Conservation (phyloP, 2,888 invertebrate species). For the Crepidodera aurea region DNA sequence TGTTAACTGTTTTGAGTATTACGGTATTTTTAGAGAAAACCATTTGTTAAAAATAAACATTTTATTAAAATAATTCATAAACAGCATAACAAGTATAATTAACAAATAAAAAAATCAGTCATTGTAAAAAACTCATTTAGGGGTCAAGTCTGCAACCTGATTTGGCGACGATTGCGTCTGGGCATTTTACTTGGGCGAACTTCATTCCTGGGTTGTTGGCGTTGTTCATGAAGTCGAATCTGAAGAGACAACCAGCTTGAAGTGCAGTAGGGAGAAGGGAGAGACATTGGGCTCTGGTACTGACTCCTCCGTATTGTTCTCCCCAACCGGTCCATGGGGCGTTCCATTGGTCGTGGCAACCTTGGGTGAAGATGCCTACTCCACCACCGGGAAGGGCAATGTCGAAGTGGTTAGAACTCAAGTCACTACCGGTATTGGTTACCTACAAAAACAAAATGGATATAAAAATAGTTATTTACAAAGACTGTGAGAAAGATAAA, state of each 20-base stretch:
- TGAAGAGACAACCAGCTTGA: slow-evolving; percentile 35
- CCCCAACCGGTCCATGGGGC: slow-evolving; percentile 39
- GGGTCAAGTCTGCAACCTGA: slow-evolving; percentile 7
- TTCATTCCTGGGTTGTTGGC: slow-evolving; percentile 34
- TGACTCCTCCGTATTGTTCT: slow-evolving; percentile 44
- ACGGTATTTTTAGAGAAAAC: too few relatives aligned
- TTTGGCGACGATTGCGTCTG: slow-evolving; percentile 23
- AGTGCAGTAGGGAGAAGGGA: slow-evolving; percentile 29
- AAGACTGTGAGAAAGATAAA: too few relatives aligned
- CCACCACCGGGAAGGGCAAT: slow-evolving; percentile 33
- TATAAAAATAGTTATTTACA: too few relatives aligned
- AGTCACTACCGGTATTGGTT: slow-evolving; percentile 41
- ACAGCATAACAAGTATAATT: too few relatives aligned
- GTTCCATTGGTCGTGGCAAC: slow-evolving; percentile 43
- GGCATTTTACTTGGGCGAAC: slow-evolving; percentile 40
- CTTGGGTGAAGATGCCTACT: slow-evolving; percentile 37
- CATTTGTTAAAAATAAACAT: too few relatives aligned
- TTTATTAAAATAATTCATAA: too few relatives aligned
- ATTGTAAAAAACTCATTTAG: too few relatives aligned
- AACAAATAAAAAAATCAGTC: too few relatives aligned
- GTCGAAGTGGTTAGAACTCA: slow-evolving; percentile 20
- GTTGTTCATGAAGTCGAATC: slow-evolving; percentile 40
- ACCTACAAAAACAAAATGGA: slow-evolving; percentile 39
- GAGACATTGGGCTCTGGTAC: slow-evolving; percentile 32
- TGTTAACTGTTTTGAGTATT: too few relatives aligned